A percentile compares a stretch with the other conserved stretches of the same genome.
Evolutionary conservation across 2,797 vertebrate genomes (phyloP).

Genomic region (Valencia hispanica): DNA sequence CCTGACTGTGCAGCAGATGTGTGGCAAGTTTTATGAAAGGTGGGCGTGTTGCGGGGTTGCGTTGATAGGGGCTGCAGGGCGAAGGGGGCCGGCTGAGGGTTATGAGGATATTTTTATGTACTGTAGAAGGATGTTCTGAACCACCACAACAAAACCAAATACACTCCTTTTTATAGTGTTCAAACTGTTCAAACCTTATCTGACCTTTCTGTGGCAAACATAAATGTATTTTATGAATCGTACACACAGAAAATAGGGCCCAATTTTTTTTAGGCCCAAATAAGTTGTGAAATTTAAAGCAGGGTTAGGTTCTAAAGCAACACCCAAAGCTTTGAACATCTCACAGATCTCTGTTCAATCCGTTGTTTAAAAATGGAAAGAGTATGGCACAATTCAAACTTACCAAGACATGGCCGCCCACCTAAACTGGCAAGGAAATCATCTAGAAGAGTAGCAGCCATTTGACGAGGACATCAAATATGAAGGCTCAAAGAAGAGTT

Average conservation of each 20-base stretch:
- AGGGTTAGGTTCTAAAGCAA: no score
- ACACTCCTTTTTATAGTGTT: background rate
- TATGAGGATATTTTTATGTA: slow-evolving; percentile 76
- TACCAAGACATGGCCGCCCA: no score
- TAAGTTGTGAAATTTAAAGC: no score
- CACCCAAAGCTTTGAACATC: no score
- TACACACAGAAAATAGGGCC: background rate
- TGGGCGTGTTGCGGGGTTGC: slow-evolving; percentile 66
- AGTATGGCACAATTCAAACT: no score
- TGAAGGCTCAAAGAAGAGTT: no score
- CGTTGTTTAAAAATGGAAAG: no score
- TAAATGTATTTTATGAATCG: background rate
- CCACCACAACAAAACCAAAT: slow-evolving; percentile 64
- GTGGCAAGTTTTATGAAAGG: slow-evolving; percentile 77
- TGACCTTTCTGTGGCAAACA: background rate
- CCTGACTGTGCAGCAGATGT: slow-evolving; percentile 84
- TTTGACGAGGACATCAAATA: no score
- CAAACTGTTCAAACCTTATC: background rate
- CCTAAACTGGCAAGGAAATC: no score
- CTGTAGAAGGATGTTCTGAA: slow-evolving; percentile 70
- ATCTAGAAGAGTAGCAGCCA: no score
- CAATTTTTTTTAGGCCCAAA: no score
- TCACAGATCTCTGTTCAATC: no score
- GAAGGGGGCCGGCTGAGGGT: slow-evolving; percentile 48
- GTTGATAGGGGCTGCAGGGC: slow-evolving; percentile 27